A percentile compares a stretch with the other conserved stretches of the same genome.
These are phyloP conservation scores for Champsocephalus esox DNA, from an alignment of 2,797 vertebrate species.

Conservation along the genomic window DNA sequence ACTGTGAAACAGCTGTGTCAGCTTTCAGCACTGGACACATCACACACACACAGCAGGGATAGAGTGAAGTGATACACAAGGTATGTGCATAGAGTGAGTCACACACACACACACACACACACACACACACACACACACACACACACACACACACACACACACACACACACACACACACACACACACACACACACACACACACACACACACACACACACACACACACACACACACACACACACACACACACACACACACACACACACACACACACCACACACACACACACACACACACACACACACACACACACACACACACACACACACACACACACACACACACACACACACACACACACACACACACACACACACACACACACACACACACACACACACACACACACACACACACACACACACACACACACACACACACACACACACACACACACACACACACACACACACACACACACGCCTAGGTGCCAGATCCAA, in stretches of 20 bases:
- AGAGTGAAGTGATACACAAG: conserved; percentile 12
- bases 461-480: too few relatives aligned
- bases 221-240: too few relatives aligned
- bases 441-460: too few relatives aligned
- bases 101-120: neutral
- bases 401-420: conserved; percentile 24
- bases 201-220: too few relatives aligned
- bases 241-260: conserved; percentile 6
- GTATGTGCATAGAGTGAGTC: neutral
- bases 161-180: conserved; percentile 24
- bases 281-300: neutral
- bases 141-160: conserved; percentile 4
- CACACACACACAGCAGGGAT: neutral
- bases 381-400: conserved; percentile 24
- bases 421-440: neutral
- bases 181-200: conserved; percentile 1
- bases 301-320: conserved; percentile 5
- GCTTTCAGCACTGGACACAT: conserved; percentile 47
- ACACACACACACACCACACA: too few relatives aligned
- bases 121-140: conserved; percentile 20
- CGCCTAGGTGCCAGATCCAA: too few relatives aligned
- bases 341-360: conserved; percentile 25
- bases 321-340: conserved; percentile 15
- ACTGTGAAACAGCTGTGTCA: conserved; percentile 66
- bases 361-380: conserved; percentile 26